These are phyloP conservation scores for Halcyon senegalensis DNA, from an alignment of 2,113 vertebrate genomes.

Conservation along the genomic window DNA sequence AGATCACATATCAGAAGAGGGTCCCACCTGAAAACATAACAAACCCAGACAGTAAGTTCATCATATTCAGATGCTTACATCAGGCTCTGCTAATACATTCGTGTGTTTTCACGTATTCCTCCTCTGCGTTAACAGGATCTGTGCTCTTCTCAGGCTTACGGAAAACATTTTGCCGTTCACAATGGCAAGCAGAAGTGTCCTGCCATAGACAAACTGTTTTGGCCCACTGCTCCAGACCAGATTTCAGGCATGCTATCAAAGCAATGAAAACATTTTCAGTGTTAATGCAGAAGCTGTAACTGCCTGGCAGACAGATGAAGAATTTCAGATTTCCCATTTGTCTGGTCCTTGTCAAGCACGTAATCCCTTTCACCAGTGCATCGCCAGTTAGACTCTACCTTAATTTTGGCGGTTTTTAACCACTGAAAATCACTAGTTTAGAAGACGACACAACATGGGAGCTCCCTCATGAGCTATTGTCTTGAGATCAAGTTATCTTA, in stretches of 20 bases:
- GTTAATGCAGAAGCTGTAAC: background rate
- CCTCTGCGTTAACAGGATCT: background rate
- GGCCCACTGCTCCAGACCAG: background rate
- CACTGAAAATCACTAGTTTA: background rate
- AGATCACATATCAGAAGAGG: conserved; percentile 58
- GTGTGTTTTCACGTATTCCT: background rate
- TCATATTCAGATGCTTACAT: background rate
- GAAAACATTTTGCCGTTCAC: background rate
- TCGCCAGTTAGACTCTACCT: background rate
- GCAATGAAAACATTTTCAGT: background rate
- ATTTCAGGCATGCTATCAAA: background rate
- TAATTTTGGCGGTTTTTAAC: background rate
- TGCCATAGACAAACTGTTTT: background rate
- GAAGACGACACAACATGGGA: background rate
- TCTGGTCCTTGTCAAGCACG: background rate
- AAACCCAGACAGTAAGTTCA: conserved; percentile 21
- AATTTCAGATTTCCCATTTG: background rate
- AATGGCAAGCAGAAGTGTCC: background rate
- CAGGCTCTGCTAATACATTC: background rate
- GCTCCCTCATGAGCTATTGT: background rate
- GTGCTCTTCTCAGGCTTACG: background rate
- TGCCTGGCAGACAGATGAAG: background rate
- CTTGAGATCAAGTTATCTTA: background rate
- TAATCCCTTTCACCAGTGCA: background rate
- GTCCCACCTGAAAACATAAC: conserved; percentile 43